phyloP scores from a whole-genome alignment of 1,140 invertebrate species.

The Brachionus paranguensis region DNA sequence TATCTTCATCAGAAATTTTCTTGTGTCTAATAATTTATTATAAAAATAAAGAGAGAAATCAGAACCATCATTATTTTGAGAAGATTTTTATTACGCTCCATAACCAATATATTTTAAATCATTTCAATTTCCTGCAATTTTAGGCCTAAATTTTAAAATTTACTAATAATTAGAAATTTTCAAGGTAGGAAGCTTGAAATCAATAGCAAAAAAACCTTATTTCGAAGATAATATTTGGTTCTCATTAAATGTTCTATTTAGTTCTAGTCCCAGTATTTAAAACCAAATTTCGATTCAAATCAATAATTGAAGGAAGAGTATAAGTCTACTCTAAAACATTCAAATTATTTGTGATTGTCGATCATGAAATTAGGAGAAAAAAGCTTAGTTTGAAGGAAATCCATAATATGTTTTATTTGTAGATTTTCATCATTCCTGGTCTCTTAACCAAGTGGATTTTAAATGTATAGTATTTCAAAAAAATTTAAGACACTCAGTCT shows the following conservation, averaged over 20 bases:
- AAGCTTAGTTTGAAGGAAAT: neutral
- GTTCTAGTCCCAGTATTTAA: neutral
- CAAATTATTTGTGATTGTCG: neutral
- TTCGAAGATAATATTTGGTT: neutral
- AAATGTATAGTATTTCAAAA: neutral
- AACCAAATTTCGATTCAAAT: neutral
- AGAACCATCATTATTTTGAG: neutral
- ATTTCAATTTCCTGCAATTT: slow-evolving; percentile 15
- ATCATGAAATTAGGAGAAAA: neutral
- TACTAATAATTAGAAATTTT: neutral
- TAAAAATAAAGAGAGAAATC: neutral
- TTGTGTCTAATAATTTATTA: neutral
- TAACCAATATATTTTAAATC: neutral
- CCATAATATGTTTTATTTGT: neutral
- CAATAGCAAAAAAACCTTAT: neutral
- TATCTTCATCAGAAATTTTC: neutral
- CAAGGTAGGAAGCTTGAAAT: neutral
- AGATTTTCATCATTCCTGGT: neutral
- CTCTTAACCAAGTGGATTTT: neutral
- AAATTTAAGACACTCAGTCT: neutral
- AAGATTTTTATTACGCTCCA: neutral
- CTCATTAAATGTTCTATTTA: neutral
- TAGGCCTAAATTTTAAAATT: neutral
- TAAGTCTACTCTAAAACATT: neutral
- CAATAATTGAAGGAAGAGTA: neutral